These are phyloP conservation scores for Ypsolopha scabrella DNA, from an alignment of 2,888 invertebrate genomes.

Conservation along the genomic window DNA sequence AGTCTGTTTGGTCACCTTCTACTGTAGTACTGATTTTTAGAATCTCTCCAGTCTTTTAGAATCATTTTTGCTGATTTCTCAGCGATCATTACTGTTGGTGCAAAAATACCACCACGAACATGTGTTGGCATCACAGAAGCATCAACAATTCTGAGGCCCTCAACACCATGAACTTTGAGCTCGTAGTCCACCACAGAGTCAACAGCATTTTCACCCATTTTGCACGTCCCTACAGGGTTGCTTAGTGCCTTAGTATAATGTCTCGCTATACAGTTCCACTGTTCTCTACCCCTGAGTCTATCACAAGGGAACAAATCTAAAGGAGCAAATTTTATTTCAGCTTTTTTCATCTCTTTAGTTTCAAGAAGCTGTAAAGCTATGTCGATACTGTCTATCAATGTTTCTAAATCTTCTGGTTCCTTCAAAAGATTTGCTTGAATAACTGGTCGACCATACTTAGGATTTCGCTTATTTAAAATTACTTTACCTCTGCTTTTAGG, in stretches of 20 bases:
- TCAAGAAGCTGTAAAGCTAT: constrained; percentile 56
- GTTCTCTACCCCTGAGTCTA: constrained; percentile 49
- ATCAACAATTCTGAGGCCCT: constrained; percentile 55
- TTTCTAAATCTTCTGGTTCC: constrained; percentile 54
- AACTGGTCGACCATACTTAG: constrained; percentile 56
- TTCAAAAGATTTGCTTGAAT: constrained; percentile 59
- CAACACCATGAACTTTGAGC: constrained; percentile 51
- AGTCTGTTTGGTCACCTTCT: constrained; percentile 21
- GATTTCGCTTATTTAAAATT: constrained; percentile 51
- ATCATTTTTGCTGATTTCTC: constrained; percentile 57
- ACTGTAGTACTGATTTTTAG: constrained; percentile 38
- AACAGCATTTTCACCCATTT: constrained; percentile 53
- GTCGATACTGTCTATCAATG: constrained; percentile 56
- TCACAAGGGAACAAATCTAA: constrained; percentile 59
- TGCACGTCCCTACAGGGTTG: constrained; percentile 58
- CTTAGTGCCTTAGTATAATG: constrained; percentile 60
- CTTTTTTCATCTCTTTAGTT: constrained; percentile 54
- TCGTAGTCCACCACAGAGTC: constrained; percentile 53
- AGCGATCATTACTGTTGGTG: constrained; percentile 60
- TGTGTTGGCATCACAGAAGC: constrained; percentile 62
- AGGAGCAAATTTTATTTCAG: constrained; percentile 54
- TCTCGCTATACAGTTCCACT: constrained; percentile 61
- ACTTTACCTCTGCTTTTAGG: constrained; percentile 61
- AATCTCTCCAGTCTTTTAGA: constrained; percentile 57
- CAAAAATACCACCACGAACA: constrained; percentile 47